Conservation (phyloP, 2,797 vertebrate species). For the Micropoecilia bifurca region DNA sequence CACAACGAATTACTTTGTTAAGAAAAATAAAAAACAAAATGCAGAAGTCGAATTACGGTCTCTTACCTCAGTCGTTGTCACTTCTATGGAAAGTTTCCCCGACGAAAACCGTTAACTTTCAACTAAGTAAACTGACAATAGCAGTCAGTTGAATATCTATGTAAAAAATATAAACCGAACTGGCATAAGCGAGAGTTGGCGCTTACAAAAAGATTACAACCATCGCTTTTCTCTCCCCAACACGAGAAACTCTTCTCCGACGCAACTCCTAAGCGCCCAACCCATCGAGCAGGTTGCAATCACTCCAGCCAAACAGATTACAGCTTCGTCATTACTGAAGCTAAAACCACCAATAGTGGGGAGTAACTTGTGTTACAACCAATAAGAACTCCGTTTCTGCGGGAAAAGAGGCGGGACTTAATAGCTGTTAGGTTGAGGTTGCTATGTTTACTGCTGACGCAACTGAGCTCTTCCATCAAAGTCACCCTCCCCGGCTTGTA, state of each 20-base stretch:
- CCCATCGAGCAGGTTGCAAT: constrained; percentile 53
- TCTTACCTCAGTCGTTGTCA: constrained; percentile 60
- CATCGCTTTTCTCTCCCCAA: constrained; percentile 6
- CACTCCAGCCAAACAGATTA: constrained; percentile 54
- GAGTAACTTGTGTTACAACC: neutral
- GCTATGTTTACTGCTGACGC: constrained; percentile 70
- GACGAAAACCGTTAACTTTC: constrained; percentile 1
- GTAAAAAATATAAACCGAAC: neutral
- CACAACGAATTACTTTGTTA: neutral
- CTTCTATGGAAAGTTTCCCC: constrained; percentile 53
- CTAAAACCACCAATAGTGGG: constrained; percentile 28
- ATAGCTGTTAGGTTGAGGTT: constrained; percentile 33
- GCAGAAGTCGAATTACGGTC: constrained; percentile 36
- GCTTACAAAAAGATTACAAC: neutral
- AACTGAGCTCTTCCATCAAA: constrained; percentile 53
- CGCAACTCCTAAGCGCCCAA: neutral
- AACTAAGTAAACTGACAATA: constrained; percentile 10
- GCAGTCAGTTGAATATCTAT: constrained; percentile 16
- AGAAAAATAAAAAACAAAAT: constrained; percentile 13
- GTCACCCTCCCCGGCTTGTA: constrained; percentile 56
- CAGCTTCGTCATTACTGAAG: constrained; percentile 51
- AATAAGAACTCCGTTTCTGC: constrained; percentile 37
- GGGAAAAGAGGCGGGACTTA: constrained; percentile 47
- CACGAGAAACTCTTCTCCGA: constrained; percentile 39
- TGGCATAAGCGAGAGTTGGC: neutral